These are phyloP conservation scores for Oscheius sp. DNA, from an alignment of 2,888 invertebrate species.

Conservation along the genomic window DNA sequence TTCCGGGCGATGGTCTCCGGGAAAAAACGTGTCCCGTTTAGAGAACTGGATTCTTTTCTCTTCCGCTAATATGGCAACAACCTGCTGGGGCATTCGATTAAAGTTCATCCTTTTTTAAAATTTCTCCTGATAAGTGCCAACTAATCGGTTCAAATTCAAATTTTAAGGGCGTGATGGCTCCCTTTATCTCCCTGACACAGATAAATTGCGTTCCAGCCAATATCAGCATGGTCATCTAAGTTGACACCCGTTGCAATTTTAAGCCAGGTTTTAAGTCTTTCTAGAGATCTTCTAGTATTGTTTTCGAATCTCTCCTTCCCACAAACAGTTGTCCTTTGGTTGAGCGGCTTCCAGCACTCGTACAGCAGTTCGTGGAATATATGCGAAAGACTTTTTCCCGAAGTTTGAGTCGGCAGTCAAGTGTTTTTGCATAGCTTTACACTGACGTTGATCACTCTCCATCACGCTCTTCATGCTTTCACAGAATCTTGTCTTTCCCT, in stretches of 20 bases:
- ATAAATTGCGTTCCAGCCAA: background rate
- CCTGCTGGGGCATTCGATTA: background rate
- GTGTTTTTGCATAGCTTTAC: constrained; percentile 15
- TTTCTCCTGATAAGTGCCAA: too few relatives aligned
- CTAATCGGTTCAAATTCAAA: constrained; percentile 7
- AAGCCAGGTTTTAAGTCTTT: background rate
- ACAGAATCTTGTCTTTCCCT: background rate
- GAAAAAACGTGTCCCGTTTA: background rate
- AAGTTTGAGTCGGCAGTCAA: constrained; percentile 10
- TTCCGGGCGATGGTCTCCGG: background rate
- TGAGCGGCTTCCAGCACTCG: background rate
- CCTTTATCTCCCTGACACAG: constrained; percentile 6
- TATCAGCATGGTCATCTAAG: constrained; percentile 20
- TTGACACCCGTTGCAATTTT: constrained; percentile 10
- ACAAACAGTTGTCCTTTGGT: background rate
- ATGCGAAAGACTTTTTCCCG: background rate
- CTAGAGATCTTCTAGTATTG: background rate
- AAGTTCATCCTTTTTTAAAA: too few relatives aligned
- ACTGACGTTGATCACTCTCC: constrained; percentile 19
- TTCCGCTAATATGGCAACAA: background rate
- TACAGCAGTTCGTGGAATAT: constrained; percentile 6
- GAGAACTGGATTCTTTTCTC: background rate
- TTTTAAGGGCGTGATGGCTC: background rate
- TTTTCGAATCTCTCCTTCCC: background rate
- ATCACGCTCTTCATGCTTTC: constrained; percentile 20